These are phyloP conservation scores for Pangasius djambal DNA, from an alignment of 2,797 vertebrate species.

Conservation along the genomic window DNA sequence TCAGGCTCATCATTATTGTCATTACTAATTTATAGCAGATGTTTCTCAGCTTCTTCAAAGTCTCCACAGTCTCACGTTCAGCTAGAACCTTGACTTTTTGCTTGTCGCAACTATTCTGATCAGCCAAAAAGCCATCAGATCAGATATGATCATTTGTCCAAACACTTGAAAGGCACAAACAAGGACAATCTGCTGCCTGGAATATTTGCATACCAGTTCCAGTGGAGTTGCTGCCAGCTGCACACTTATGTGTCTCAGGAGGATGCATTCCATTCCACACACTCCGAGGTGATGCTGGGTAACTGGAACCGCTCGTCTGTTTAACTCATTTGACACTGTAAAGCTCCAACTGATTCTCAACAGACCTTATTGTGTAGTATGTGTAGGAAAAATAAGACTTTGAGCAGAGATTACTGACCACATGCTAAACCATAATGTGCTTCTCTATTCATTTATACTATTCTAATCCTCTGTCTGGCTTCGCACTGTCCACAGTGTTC, in stretches of 20 bases:
- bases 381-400: slow-evolving; percentile 38
- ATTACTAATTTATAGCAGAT: slow-evolving; percentile 31
- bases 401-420: background rate
- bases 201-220: slow-evolving; percentile 24
- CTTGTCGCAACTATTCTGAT: background rate
- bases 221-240: slow-evolving; percentile 37
- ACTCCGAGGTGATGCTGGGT: slow-evolving; percentile 45
- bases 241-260: slow-evolving; percentile 48
- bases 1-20: background rate
- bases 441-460: slow-evolving; percentile 17
- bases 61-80: slow-evolving; percentile 36
- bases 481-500: background rate
- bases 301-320: slow-evolving; percentile 48
- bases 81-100: slow-evolving; percentile 1
- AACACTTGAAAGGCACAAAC: slow-evolving; percentile 22
- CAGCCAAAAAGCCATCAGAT: slow-evolving; percentile 17
- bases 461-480: background rate
- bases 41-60: slow-evolving; percentile 44
- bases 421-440: background rate
- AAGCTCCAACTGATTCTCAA: slow-evolving; percentile 35
- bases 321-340: slow-evolving; percentile 51
- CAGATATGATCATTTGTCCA: slow-evolving; percentile 32
- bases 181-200: slow-evolving; percentile 24
- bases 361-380: slow-evolving; percentile 35
- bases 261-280: slow-evolving; percentile 51